These are phyloP conservation scores for Cataglyphis livida DNA, from an alignment of 2,888 invertebrate genomes.

Conservation along the genomic window DNA sequence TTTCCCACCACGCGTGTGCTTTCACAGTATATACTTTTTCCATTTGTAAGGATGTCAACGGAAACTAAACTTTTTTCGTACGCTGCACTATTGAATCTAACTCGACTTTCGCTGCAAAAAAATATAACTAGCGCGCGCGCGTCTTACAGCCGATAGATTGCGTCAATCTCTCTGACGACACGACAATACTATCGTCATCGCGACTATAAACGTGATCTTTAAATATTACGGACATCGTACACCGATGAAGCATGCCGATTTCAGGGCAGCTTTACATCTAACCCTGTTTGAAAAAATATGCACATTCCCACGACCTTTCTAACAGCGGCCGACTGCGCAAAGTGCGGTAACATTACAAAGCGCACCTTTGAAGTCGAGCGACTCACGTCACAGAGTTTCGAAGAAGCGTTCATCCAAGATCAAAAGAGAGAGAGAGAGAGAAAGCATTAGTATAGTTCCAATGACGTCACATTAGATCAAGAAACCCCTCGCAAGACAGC, in stretches of 20 bases:
- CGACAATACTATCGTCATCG: background rate
- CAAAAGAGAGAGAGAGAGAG: background rate
- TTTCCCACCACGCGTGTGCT: background rate
- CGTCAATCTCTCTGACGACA: background rate
- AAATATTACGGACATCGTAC: slow-evolving; percentile 14
- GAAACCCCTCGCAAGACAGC: slow-evolving; percentile 13
- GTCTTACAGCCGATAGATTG: background rate
- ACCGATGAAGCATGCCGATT: slow-evolving; percentile 16
- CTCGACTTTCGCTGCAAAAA: background rate
- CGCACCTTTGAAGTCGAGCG: slow-evolving; percentile 29
- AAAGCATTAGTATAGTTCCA: slow-evolving; percentile 8
- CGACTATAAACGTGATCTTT: slow-evolving; percentile 16
- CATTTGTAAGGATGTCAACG: background rate
- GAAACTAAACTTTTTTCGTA: background rate
- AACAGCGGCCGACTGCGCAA: slow-evolving; percentile 28
- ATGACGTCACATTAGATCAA: slow-evolving; percentile 59
- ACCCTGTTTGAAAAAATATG: slow-evolving; percentile 50
- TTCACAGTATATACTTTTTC: background rate
- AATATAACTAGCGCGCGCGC: background rate
- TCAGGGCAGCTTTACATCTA: slow-evolving; percentile 53
- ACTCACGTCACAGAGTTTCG: slow-evolving; percentile 26
- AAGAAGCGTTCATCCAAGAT: background rate
- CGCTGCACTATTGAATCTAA: background rate
- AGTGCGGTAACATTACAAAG: slow-evolving; percentile 45
- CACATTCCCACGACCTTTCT: slow-evolving; percentile 68